Evolutionary conservation across 2,113 vertebrate genomes (phyloP), one percentile per base, ranked within the genome.

Genomic region (Acanthisitta chloris): DNA sequence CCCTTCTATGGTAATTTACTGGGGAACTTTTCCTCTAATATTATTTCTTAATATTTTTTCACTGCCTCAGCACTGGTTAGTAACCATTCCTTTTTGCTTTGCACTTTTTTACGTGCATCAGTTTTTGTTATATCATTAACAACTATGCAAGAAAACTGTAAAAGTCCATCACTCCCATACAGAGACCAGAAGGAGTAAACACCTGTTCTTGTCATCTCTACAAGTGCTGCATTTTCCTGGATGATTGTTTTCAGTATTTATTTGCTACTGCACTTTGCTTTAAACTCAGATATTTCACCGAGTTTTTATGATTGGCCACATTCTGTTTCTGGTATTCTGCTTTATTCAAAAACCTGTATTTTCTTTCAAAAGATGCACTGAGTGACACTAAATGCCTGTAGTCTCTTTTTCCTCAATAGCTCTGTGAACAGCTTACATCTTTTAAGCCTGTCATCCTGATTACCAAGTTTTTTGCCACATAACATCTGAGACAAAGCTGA

Each of bases 401-500:
- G 43, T 8, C 23, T 70, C 3, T 1, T 86, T 95, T 81, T 67
- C 43, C 71, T 95, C 82, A 81, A 25, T 48, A 90, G 51, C 28
- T 71, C 43, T 90, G 20, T 88, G 72, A 93, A 77, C 31, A 81
- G 40, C 72, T 93, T 90, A 78, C 82, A 88, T 90, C 85, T 90
- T 96, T 95, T 94, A 93, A 95, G 34, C 14, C 57, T 88, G 52
- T 73, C 40, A 43, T 89, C 57, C 67, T 73, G 80, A 85, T 92
- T 89, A 81, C 36, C 61, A 49, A 1, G 1, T 72, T 89, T 89
- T 96, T 84, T 91, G 59, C 73, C 52, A 79, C 69, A 52, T n/a
- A 94, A 74, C 86, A 88, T 90, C 86, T 95, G 82, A 96, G 80
- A 66, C 31, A 88, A 80, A 86, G 55, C n/a, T 91, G 67, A 96